Conservation (phyloP, 2,113 vertebrate genomes). For the Ploceus nigricollis region DNA sequence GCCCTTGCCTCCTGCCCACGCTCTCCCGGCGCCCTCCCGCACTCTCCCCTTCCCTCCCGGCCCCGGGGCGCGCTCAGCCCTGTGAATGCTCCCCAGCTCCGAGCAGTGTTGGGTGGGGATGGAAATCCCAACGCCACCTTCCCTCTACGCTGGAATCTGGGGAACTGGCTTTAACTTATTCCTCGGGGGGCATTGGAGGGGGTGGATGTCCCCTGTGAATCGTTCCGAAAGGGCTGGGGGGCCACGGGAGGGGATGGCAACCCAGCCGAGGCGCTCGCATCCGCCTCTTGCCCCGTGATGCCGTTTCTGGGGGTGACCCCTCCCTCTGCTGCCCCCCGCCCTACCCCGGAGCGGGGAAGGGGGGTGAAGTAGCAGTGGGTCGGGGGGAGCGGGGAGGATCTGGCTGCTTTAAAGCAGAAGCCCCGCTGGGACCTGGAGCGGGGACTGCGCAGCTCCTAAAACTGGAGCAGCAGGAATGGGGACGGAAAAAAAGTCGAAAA, state of each 20-base stretch:
- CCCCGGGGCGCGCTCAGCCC: background rate
- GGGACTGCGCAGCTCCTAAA: background rate
- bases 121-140: background rate
- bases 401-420: background rate
- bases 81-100: slow-evolving; percentile 40
- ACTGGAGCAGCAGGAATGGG: slow-evolving; percentile 38
- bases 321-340: background rate
- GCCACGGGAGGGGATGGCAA: background rate
- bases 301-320: background rate
- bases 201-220: background rate
- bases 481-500: background rate
- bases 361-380: background rate
- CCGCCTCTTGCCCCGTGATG: background rate
- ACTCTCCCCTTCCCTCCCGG: background rate
- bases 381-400: background rate
- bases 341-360: background rate
- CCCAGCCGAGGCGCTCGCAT: background rate
- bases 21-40: background rate
- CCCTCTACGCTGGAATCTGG: background rate
- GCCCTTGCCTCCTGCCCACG: background rate
- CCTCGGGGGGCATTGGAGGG: background rate
- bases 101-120: background rate
- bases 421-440: background rate
- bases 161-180: background rate
- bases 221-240: background rate